Evolutionary conservation across 2,888 invertebrate species (phyloP).

Genomic region (Drosophila atripex): DNA sequence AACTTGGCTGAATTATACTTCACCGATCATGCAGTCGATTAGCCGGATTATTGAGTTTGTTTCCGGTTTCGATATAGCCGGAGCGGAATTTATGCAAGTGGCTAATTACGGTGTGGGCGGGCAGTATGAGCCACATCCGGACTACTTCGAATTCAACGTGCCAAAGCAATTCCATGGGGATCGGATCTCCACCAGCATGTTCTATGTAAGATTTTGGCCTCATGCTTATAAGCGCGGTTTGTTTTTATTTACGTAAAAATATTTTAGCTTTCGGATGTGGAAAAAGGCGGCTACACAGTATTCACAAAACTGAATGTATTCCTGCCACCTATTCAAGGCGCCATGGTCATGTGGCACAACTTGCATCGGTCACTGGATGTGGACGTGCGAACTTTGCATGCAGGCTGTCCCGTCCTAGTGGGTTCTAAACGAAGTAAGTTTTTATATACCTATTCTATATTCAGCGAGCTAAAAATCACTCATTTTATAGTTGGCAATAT

Average conservation of each 20-base stretch:
- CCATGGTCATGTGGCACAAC: constrained; percentile 97
- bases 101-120: constrained; percentile 99
- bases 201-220: constrained; percentile 90
- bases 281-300: constrained; percentile 97
- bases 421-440: constrained; percentile 96
- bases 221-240: not conserved
- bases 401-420: constrained; percentile 96
- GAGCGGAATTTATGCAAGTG: constrained; percentile 97
- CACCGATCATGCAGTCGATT: constrained; percentile 40
- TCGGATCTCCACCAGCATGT: constrained; percentile 96
- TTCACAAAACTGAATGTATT: constrained; percentile 94
- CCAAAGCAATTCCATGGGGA: constrained; percentile 80
- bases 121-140: constrained; percentile 98
- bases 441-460: not conserved
- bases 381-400: constrained; percentile 94
- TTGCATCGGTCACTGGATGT: constrained; percentile 93
- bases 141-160: constrained; percentile 88
- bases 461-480: not conserved
- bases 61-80: constrained; percentile 91
- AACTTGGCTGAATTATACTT: constrained; percentile 56
- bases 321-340: constrained; percentile 93
- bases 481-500: constrained; percentile 89
- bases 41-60: constrained; percentile 86
- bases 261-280: constrained; percentile 95
- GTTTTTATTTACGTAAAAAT: not conserved